Base-by-base conservation (phyloP, 2,113 vertebrate species). In the Scortum barcoo region DNA sequence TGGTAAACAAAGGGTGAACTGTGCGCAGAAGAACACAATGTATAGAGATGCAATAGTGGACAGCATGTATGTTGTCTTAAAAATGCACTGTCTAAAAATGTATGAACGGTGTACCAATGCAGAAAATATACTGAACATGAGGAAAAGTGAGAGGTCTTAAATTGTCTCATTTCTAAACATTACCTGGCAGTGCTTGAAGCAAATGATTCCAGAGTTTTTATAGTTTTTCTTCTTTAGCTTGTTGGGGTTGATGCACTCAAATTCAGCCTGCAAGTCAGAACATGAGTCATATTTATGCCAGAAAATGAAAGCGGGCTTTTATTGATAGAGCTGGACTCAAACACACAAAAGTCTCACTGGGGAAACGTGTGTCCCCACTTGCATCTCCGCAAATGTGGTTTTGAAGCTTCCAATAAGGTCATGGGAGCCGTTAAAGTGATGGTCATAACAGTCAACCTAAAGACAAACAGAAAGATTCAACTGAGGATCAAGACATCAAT, bases 151-250 rank as follows among this genome's bases (percentile, higher is more conserved):
- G 10, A 76, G 38, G 26, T 38, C 16, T 56, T 30, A 7, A 38
- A 54, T 50, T 10, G 19, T 22, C 0, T 38, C 4, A n/a, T 50
- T 38, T 51, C 13, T 24, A 26, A 42, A 58, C 10, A 28, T 81
- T 81, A 99, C 98, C 97, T 98, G 95, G 90, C 98, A 99, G 4
- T 88, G 88, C 77, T 96, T 98, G 81, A 99, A 78, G 19, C 91
- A 95, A 80, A 99, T 89, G 46, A 99, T 89, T n/a, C 98, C 98
- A 1, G 98, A 99, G 91, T 99, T 99, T 87, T 97, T 97, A 61
- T 98, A 99, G 82, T 54, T 95, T 87, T 95, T 98, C 92, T 98
- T 99, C 92, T 96, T 97, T 61, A 92, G 94, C 94, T 99, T 99
- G 84, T 97, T 98, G 16, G 95, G 95, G 92, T 97, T 97, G 68